These are phyloP conservation scores for Papilio helenus DNA, from an alignment of 1,140 invertebrate genomes.

Conservation along the genomic window DNA sequence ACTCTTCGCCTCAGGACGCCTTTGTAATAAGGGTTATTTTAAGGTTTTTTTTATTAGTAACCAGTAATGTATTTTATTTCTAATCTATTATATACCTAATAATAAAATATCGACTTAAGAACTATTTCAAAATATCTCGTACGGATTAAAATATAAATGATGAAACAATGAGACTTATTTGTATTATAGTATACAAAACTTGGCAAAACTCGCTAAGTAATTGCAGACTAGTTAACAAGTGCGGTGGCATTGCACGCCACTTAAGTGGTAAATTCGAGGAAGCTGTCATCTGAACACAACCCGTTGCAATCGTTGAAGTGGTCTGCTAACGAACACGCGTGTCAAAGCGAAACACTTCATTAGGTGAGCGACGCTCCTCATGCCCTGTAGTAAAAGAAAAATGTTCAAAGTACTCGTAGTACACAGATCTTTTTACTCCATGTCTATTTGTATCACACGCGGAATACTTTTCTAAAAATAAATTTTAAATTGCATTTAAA, in stretches of 20 bases:
- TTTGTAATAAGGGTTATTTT: too few relatives aligned
- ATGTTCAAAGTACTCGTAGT: not conserved
- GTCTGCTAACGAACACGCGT: conserved; percentile 81
- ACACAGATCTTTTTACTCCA: not conserved
- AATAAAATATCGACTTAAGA: too few relatives aligned
- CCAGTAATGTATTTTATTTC: too few relatives aligned
- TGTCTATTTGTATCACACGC: not conserved
- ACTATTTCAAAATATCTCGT: not conserved
- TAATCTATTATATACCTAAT: too few relatives aligned
- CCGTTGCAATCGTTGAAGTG: conserved; percentile 74
- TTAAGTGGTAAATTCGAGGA: conserved; percentile 81
- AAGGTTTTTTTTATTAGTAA: too few relatives aligned
- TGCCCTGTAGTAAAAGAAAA: conserved; percentile 31
- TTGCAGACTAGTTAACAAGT: conserved; percentile 75
- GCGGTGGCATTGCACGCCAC: conserved; percentile 75
- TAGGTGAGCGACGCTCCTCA: conserved; percentile 76
- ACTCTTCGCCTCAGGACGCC: too few relatives aligned
- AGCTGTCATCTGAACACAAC: conserved; percentile 78
- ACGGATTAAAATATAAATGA: conserved; percentile 30
- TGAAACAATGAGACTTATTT: conserved; percentile 24
- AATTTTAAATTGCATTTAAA: conserved; percentile 44
- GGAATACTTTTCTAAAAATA: conserved; percentile 37
- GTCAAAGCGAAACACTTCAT: conserved; percentile 82
- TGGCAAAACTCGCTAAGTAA: conserved; percentile 65
- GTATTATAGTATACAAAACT: conserved; percentile 39